These are phyloP conservation scores for Neuroscelio doddi DNA, from an alignment of 2,888 invertebrate species.

Conservation along the genomic window DNA sequence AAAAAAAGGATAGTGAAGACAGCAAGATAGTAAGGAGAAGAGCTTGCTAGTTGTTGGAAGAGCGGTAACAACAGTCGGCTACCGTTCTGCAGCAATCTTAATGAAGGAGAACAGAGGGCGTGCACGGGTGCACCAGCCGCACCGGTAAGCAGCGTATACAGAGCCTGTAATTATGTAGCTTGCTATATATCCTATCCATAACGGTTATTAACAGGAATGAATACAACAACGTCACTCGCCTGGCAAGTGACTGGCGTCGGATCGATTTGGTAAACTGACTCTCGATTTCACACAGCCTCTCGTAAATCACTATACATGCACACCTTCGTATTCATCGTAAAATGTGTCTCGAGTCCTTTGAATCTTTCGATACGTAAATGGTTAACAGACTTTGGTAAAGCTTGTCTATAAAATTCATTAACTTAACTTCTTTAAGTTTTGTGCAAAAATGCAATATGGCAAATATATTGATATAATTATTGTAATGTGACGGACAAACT, in stretches of 20 bases:
- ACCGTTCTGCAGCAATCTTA: conserved; percentile 66
- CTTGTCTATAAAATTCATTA: too few relatives aligned
- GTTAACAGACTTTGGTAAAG: too few relatives aligned
- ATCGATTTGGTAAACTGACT: conserved; percentile 24
- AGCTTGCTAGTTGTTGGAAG: conserved; percentile 28
- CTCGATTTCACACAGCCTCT: conserved; percentile 17
- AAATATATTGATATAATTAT: too few relatives aligned
- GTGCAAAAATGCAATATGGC: too few relatives aligned
- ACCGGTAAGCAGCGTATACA: conserved; percentile 66
- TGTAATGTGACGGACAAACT: too few relatives aligned
- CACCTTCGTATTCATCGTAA: too few relatives aligned
- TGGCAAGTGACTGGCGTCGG: conserved; percentile 26
- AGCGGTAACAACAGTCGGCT: conserved; percentile 67
- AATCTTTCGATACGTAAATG: too few relatives aligned
- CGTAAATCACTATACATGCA: neutral
- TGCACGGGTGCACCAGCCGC: conserved; percentile 66
- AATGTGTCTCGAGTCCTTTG: too few relatives aligned
- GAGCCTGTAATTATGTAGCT: conserved; percentile 67
- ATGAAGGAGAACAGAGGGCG: conserved; percentile 70
- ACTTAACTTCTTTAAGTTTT: too few relatives aligned
- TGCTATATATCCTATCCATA: conserved; percentile 62
- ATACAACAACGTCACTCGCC: conserved; percentile 57
- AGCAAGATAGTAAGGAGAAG: too few relatives aligned
- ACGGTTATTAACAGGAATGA: conserved; percentile 65
- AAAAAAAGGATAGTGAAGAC: conserved; percentile 13